A percentile compares a stretch with the other conserved stretches of the same genome.
Evolutionary conservation across 2,797 vertebrate species (phyloP).

Genomic region (Cyprinodon diabolis): DNA sequence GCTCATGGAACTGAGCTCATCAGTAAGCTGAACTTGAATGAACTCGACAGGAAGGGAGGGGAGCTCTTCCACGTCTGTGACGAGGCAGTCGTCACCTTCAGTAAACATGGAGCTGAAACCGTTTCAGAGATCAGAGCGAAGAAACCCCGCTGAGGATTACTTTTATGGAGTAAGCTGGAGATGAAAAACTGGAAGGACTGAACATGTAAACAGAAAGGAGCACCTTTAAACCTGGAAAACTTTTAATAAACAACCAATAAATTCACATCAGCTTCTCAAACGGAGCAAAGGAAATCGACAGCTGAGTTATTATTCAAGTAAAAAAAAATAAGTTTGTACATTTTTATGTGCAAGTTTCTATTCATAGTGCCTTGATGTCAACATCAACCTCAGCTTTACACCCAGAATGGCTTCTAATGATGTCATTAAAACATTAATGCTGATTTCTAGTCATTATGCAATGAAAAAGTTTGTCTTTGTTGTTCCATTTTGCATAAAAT

Average conservation of each 20-base stretch:
- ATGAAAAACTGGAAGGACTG: not conserved
- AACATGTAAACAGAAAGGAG: too few relatives aligned
- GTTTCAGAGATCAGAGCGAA: not conserved
- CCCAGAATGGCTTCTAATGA: not conserved
- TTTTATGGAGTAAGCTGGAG: not conserved
- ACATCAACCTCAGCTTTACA: too few relatives aligned
- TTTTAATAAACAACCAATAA: too few relatives aligned
- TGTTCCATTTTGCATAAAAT: not conserved
- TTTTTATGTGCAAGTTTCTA: not conserved
- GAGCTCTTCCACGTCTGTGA: too few relatives aligned
- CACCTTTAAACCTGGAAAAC: too few relatives aligned
- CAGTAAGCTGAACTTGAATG: not conserved
- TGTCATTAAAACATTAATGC: not conserved
- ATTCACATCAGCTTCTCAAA: not conserved
- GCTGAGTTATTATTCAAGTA: not conserved
- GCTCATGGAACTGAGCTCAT: constrained; percentile 67
- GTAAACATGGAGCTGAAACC: not conserved
- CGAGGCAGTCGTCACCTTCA: not conserved
- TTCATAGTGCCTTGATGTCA: not conserved
- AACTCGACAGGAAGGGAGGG: not conserved
- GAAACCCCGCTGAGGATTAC: not conserved
- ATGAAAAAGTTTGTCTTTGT: too few relatives aligned
- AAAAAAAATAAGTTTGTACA: not conserved
- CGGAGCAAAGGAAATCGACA: not conserved
- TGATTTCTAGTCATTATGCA: too few relatives aligned